Percentiles rank a stretch among this genome's conserved stretches.
phyloP scores from a whole-genome alignment of 2,113 vertebrate species.

The Ailuropoda melanoleuca region DNA sequence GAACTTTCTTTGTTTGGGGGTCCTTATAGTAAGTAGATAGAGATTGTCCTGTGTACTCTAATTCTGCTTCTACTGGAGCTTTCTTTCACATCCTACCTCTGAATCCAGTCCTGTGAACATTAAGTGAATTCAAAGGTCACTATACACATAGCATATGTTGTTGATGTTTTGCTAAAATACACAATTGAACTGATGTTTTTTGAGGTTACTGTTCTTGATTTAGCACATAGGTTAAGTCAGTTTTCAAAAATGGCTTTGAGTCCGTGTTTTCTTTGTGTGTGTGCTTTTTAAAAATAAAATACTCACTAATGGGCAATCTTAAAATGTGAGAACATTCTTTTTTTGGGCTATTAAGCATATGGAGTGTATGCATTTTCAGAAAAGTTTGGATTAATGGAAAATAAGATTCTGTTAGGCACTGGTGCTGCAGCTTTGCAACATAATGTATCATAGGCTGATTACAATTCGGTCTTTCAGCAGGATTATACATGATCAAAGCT shows the following conservation, averaged over 20 bases:
- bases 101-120: background rate
- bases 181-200: conserved; percentile 65
- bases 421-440: conserved; percentile 50
- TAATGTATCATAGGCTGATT: conserved; percentile 73
- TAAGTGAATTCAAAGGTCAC: conserved; percentile 53
- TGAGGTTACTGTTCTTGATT: conserved; percentile 72
- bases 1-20: background rate
- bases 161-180: conserved; percentile 66
- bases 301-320: conserved; percentile 77
- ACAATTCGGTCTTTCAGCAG: conserved; percentile 73
- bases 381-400: conserved; percentile 79
- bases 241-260: conserved; percentile 67
- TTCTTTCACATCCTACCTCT: conserved; percentile 21
- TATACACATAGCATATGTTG: conserved; percentile 67
- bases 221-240: conserved; percentile 72
- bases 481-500: conserved; percentile 76
- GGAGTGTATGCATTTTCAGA: conserved; percentile 78
- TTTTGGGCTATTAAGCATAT: conserved; percentile 78
- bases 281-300: conserved; percentile 62
- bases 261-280: conserved; percentile 52
- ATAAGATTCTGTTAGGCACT: conserved; percentile 68
- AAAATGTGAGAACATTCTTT: conserved; percentile 76
- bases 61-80: background rate
- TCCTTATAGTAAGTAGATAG: background rate
- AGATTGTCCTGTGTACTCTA: background rate